These are phyloP conservation scores for Drosophila recens DNA, from an alignment of 2,888 invertebrate genomes.

Conservation along the genomic window DNA sequence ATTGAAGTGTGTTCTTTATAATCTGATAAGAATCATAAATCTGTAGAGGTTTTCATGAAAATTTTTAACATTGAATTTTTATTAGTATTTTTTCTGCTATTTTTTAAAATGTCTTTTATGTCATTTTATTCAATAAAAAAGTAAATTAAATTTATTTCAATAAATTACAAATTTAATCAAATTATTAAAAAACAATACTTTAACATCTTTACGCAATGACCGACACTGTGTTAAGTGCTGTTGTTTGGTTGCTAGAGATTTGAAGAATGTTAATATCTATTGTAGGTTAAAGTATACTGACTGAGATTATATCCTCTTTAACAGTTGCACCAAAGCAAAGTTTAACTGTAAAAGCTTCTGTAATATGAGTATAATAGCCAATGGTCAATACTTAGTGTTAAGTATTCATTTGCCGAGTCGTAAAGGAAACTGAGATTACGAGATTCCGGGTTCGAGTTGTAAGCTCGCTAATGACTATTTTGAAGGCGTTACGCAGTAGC, in stretches of 20 bases:
- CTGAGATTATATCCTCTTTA: not conserved
- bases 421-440: slow-evolving; percentile 13
- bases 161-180: too few species aligned
- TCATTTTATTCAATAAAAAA: too few species aligned
- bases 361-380: not conserved
- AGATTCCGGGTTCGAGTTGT: slow-evolving; percentile 2
- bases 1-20: too few species aligned
- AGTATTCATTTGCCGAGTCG: slow-evolving; percentile 10
- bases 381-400: slow-evolving; percentile 7
- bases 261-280: not conserved
- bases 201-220: too few species aligned
- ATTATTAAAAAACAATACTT: too few species aligned
- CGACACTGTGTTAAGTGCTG: too few species aligned
- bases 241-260: not conserved
- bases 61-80: too few species aligned
- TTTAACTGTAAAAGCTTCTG: not conserved
- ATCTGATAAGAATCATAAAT: too few species aligned
- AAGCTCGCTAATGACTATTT: not conserved
- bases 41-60: too few species aligned
- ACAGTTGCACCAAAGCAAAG: not conserved
- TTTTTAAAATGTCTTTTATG: too few species aligned
- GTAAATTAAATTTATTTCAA: too few species aligned
- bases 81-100: too few species aligned
- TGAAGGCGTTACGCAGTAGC: slow-evolving; percentile 3
- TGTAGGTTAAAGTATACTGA: not conserved